These are phyloP conservation scores for Eilema sororculum DNA, from an alignment of 2,888 invertebrate species.

Conservation along the genomic window DNA sequence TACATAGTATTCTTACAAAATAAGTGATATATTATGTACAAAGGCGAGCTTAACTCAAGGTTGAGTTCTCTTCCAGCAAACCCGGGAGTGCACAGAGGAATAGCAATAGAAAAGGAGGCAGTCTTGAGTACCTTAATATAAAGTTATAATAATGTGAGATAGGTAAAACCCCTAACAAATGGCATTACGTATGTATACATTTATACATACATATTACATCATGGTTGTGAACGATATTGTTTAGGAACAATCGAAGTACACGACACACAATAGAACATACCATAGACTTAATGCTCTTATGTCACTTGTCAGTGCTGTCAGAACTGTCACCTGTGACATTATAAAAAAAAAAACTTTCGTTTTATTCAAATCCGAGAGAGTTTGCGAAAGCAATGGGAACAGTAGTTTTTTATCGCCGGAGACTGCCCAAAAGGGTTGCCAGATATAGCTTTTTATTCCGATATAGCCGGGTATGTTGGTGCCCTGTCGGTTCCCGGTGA, in stretches of 20 bases:
- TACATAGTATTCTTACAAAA: too few relatives aligned
- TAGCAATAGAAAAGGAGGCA: too few relatives aligned
- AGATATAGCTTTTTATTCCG: background rate
- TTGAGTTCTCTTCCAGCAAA: too few relatives aligned
- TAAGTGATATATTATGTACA: too few relatives aligned
- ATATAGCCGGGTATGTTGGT: background rate
- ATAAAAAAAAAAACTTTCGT: constrained; percentile 1
- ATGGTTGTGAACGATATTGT: background rate
- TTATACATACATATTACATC: too few relatives aligned
- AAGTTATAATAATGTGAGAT: too few relatives aligned
- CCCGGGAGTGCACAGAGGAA: too few relatives aligned
- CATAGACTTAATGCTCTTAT: background rate
- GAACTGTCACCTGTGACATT: constrained; percentile 1
- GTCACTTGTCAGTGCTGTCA: background rate
- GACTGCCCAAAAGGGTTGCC: background rate
- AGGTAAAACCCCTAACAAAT: too few relatives aligned
- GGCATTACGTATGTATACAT: too few relatives aligned
- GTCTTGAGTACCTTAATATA: too few relatives aligned
- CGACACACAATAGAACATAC: background rate
- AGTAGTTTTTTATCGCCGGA: background rate
- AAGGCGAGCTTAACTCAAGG: too few relatives aligned
- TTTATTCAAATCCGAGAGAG: constrained; percentile 6
- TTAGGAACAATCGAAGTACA: background rate
- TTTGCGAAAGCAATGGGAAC: background rate
- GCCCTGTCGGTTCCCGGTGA: too few relatives aligned